A percentile compares a stretch with the other conserved stretches of the same genome.
These are phyloP conservation scores for Simalia tracyae DNA, from an alignment of 2,797 vertebrate species.

Conservation along the genomic window DNA sequence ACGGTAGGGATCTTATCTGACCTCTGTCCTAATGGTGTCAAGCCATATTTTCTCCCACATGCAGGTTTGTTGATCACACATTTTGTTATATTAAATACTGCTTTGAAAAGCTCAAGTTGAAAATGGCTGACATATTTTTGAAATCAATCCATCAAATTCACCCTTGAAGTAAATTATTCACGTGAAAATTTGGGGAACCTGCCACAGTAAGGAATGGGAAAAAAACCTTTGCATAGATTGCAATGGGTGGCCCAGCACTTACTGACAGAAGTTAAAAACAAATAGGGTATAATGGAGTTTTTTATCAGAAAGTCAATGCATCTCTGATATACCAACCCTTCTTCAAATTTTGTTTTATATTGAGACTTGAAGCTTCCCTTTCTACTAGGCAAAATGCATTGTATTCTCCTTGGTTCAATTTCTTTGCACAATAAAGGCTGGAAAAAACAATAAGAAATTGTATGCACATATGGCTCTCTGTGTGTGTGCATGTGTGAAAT, in stretches of 20 bases:
- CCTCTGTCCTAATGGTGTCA: background rate
- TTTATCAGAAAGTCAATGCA: background rate
- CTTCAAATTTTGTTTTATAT: background rate
- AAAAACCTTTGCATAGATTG: background rate
- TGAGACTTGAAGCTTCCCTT: background rate
- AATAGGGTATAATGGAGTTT: background rate
- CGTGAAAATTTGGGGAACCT: background rate
- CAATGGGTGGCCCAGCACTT: background rate
- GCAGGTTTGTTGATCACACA: background rate
- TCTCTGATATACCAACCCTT: background rate
- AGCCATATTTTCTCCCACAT: background rate
- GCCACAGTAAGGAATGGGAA: background rate
- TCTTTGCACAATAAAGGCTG: background rate
- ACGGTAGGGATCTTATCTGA: no score
- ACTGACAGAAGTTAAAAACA: background rate
- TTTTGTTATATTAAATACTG: background rate
- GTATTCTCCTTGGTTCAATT: background rate
- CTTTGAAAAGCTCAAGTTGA: background rate
- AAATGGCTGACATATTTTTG: background rate
- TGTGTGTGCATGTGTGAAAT: background rate
- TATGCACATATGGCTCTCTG: background rate
- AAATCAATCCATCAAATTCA: background rate
- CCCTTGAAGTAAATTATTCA: background rate
- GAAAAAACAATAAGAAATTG: background rate
- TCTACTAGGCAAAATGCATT: background rate